A percentile compares a stretch with the other conserved stretches of the same genome.
Conservation (phyloP, 2,888 invertebrate genomes). For the Phymatocera aterrima region DNA sequence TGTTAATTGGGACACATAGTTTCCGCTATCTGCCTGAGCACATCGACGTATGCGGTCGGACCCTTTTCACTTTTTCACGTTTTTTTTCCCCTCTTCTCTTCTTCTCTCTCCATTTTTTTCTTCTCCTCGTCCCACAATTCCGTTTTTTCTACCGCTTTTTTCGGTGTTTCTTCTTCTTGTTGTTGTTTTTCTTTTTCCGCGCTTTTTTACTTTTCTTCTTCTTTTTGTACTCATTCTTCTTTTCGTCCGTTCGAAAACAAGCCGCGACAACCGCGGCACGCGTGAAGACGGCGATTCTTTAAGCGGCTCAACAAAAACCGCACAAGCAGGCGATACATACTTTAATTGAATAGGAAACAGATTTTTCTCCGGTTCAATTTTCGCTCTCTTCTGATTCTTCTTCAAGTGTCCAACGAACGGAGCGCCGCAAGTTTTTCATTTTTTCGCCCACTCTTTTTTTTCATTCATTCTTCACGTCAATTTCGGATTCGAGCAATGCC, state of each 20-base stretch:
- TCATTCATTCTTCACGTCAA: no score
- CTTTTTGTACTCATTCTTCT: neutral
- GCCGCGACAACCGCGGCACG: slow-evolving; percentile 28
- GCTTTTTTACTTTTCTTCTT: neutral
- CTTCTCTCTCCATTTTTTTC: neutral
- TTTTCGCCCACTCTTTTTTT: no score
- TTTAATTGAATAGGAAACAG: slow-evolving; percentile 29
- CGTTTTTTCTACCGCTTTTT: neutral
- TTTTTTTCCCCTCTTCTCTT: neutral
- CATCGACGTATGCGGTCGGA: slow-evolving; percentile 33
- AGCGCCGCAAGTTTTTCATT: no score
- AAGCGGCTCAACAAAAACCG: no score
- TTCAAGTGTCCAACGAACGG: no score
- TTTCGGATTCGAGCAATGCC: no score
- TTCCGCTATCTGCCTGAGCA: slow-evolving; percentile 39
- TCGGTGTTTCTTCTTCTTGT: neutral
- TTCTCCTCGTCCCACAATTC: neutral
- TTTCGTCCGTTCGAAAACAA: neutral
- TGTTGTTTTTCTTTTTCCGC: slow-evolving; percentile 39
- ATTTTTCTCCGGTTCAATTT: no score
- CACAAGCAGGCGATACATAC: no score
- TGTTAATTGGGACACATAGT: slow-evolving; percentile 48
- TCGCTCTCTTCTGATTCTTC: no score
- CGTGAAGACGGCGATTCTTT: slow-evolving; percentile 50
- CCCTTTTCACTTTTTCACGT: slow-evolving; percentile 40